A percentile compares a stretch with the other conserved stretches of the same genome.
phyloP scores from a whole-genome alignment of 2,113 vertebrate species.

The Thamnophis sirtalis region DNA sequence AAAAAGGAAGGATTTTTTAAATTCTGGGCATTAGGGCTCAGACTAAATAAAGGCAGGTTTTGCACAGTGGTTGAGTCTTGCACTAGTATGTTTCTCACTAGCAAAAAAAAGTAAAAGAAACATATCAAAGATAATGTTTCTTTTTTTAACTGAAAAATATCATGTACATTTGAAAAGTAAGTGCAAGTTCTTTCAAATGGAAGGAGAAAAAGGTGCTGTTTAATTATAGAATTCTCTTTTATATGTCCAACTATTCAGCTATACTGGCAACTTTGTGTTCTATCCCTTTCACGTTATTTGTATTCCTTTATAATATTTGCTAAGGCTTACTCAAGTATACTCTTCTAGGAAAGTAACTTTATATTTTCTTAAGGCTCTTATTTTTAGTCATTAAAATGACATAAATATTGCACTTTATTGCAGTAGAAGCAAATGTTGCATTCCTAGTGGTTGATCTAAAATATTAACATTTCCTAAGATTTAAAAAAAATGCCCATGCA shows the following conservation, averaged over 20 bases:
- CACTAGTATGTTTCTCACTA: slow-evolving; percentile 90
- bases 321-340: slow-evolving; percentile 57
- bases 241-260: slow-evolving; percentile 48
- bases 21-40: slow-evolving; percentile 91
- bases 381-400: slow-evolving; percentile 73
- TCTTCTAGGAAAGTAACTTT: slow-evolving; percentile 68
- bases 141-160: slow-evolving; percentile 56
- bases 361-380: slow-evolving; percentile 72
- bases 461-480: slow-evolving; percentile 22
- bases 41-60: slow-evolving; percentile 92
- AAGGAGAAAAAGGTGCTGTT: slow-evolving; percentile 68
- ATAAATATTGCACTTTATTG: slow-evolving; percentile 74
- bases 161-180: slow-evolving; percentile 65
- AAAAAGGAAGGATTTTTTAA: slow-evolving; percentile 68
- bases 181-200: slow-evolving; percentile 59
- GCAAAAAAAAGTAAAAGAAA: slow-evolving; percentile 48
- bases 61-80: slow-evolving; percentile 94
- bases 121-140: slow-evolving; percentile 28
- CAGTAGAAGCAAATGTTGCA: slow-evolving; percentile 64
- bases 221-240: slow-evolving; percentile 53
- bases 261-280: slow-evolving; percentile 53
- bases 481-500: slow-evolving; percentile 31
- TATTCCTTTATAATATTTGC: slow-evolving; percentile 57
- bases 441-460: slow-evolving; percentile 20
- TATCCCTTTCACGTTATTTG: slow-evolving; percentile 30